These are phyloP conservation scores for Trachurus trachurus DNA, from an alignment of 2,797 vertebrate species.

Conservation along the genomic window DNA sequence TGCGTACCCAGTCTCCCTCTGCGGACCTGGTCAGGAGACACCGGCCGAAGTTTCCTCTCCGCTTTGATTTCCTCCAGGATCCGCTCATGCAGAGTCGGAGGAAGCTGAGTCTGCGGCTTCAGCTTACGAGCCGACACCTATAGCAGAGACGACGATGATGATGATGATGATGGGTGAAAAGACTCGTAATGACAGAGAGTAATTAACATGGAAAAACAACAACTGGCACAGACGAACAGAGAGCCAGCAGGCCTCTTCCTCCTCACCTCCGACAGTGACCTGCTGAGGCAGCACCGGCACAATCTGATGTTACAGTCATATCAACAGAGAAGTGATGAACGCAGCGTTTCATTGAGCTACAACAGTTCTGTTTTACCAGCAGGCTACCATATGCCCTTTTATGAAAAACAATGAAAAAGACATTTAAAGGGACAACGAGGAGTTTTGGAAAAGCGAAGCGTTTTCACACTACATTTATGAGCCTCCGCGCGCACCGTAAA, in stretches of 20 bases:
- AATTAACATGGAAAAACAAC: not conserved
- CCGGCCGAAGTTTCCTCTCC: slow-evolving; percentile 94
- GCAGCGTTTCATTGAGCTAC: slow-evolving; percentile 9
- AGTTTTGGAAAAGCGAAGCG: too few relatives aligned
- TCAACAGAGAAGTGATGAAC: slow-evolving; percentile 22
- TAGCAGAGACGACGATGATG: not conserved
- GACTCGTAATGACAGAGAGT: not conserved
- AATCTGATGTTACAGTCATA: slow-evolving; percentile 18
- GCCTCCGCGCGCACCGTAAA: too few relatives aligned
- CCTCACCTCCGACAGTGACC: not conserved
- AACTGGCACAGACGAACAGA: slow-evolving; percentile 5
- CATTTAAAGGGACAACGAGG: too few relatives aligned
- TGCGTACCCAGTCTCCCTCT: slow-evolving; percentile 90
- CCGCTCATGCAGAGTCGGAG: slow-evolving; percentile 94
- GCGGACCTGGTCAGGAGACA: slow-evolving; percentile 93
- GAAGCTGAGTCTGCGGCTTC: slow-evolving; percentile 92
- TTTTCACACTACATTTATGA: too few relatives aligned
- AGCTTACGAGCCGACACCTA: slow-evolving; percentile 95
- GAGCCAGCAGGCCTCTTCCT: not conserved
- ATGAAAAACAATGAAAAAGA: too few relatives aligned
- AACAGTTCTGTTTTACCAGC: not conserved
- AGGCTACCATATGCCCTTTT: not conserved
- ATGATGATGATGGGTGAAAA: not conserved
- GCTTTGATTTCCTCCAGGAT: slow-evolving; percentile 96
- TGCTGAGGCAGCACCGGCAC: slow-evolving; percentile 29